phyloP scores from a whole-genome alignment of 1,140 invertebrate species.

The Nylanderia fulva region DNA sequence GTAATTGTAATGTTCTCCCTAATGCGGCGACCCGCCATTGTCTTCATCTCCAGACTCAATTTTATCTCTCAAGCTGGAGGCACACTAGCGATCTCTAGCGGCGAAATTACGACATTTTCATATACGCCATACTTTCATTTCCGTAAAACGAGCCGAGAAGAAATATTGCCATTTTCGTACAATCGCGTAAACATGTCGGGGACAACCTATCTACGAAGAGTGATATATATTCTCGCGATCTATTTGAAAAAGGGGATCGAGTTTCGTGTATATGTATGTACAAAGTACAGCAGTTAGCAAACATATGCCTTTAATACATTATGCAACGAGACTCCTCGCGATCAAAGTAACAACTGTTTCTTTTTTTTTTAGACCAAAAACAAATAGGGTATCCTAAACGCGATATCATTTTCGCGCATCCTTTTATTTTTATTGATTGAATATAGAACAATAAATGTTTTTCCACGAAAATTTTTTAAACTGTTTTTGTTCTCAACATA shows the following conservation, averaged over 20 bases:
- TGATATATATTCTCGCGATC: conserved; percentile 1
- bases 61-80: conserved; percentile 3
- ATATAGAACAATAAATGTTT: too few relatives aligned
- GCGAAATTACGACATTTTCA: conserved; percentile 18
- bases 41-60: neutral
- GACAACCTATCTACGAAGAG: neutral
- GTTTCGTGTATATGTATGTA: neutral
- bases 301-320: neutral
- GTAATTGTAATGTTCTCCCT: conserved; percentile 21
- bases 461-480: too few relatives aligned
- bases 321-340: neutral
- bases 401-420: too few relatives aligned
- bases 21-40: conserved; percentile 3
- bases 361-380: neutral
- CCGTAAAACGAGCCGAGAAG: conserved; percentile 13
- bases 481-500: too few relatives aligned
- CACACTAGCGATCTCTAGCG: neutral
- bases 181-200: conserved; percentile 2
- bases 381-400: too few relatives aligned
- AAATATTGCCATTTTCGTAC: conserved; percentile 12
- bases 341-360: conserved; percentile 8
- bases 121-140: neutral
- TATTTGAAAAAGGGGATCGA: neutral
- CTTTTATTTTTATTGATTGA: too few relatives aligned
- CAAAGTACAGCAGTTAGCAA: neutral